Conservation (phyloP, 1,140 invertebrate species). For the Phocides pigmalion region DNA sequence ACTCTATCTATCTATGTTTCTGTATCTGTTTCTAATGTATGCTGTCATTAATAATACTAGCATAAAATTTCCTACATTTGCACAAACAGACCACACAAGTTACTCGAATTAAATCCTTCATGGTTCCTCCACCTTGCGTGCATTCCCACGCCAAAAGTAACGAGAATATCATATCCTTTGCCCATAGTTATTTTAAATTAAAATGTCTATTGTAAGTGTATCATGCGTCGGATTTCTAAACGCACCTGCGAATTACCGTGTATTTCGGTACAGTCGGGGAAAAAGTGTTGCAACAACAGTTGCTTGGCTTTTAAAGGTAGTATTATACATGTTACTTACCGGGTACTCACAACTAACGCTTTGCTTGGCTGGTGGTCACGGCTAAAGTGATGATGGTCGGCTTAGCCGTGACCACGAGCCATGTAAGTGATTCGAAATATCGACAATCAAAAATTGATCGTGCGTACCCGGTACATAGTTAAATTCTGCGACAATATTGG, state of each 20-base stretch:
- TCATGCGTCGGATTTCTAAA: conserved; percentile 38
- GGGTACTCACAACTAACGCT: too few relatives aligned
- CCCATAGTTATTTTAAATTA: conserved; percentile 12
- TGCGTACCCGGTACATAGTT: too few relatives aligned
- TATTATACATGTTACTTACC: too few relatives aligned
- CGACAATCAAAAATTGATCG: too few relatives aligned
- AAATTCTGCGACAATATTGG: background rate
- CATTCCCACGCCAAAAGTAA: conserved; percentile 52
- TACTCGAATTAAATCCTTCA: background rate
- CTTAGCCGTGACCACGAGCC: too few relatives aligned
- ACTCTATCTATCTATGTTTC: too few relatives aligned
- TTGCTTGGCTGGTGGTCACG: too few relatives aligned
- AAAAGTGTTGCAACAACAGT: conserved; percentile 3
- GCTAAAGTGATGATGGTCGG: too few relatives aligned
- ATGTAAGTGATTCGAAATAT: too few relatives aligned
- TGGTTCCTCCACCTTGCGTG: conserved; percentile 51
- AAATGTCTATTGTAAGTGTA: conserved; percentile 36
- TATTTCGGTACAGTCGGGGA: conserved; percentile 30
- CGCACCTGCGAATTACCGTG: conserved; percentile 42
- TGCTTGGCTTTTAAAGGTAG: too few relatives aligned
- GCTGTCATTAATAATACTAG: too few relatives aligned
- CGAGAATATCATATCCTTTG: conserved; percentile 21
- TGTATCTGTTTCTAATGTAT: too few relatives aligned
- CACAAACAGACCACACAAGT: conserved; percentile 9
- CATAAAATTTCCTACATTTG: conserved; percentile 5